Percentiles rank a stretch among this genome's conserved stretches.
Evolutionary conservation across 2,113 vertebrate genomes (phyloP).

Genomic region (Cygnus atratus): DNA sequence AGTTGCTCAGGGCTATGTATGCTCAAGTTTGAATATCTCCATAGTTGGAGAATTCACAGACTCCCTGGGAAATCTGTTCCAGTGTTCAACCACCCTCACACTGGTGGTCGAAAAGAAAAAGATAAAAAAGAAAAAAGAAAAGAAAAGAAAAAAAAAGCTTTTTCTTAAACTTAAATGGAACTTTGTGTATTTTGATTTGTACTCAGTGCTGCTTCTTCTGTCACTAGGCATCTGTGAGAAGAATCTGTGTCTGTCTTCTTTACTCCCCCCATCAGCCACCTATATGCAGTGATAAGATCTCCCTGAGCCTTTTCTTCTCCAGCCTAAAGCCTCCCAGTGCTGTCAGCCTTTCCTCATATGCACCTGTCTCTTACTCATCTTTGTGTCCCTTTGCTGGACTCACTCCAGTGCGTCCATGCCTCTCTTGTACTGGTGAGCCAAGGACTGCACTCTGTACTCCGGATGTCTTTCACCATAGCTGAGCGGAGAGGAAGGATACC

Average conservation of each 20-base stretch:
- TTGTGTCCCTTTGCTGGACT: background rate
- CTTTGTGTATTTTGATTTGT: background rate
- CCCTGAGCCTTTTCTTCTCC: background rate
- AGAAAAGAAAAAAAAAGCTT: background rate
- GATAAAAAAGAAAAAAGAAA: too few species aligned
- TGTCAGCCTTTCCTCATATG: background rate
- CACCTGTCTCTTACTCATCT: background rate
- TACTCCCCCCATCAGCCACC: background rate
- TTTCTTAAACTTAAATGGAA: background rate
- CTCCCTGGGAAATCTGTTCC: background rate
- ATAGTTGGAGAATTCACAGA: background rate
- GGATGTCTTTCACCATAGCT: background rate
- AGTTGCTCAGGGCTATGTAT: rapidly evolving
- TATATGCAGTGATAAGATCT: background rate
- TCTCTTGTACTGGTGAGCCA: background rate
- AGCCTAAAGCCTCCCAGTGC: background rate
- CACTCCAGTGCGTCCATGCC: background rate
- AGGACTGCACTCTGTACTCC: background rate
- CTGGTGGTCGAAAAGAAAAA: background rate
- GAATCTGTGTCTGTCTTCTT: background rate
- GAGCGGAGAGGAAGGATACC: background rate
- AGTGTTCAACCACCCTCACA: background rate
- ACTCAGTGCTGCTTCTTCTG: background rate
- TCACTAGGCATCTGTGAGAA: background rate
- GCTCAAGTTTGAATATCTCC: background rate